Percentiles rank a stretch among this genome's conserved stretches.
These are phyloP conservation scores for Lordiphosa andalusiaca DNA, from an alignment of 2,888 invertebrate genomes.

Conservation along the genomic window DNA sequence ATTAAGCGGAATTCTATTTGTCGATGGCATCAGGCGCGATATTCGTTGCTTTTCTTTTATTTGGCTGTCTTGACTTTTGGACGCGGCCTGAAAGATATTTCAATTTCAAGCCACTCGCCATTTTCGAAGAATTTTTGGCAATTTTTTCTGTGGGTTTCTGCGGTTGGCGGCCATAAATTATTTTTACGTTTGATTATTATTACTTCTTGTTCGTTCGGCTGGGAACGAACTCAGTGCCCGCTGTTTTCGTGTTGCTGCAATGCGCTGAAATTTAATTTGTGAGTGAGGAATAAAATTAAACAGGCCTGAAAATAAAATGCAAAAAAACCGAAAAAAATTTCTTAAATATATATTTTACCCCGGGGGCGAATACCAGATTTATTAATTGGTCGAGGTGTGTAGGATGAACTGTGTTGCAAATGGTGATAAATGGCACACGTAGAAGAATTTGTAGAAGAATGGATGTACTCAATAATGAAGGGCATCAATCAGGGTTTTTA, in stretches of 20 bases:
- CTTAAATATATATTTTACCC: constrained; percentile 4
- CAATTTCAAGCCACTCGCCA: constrained; percentile 68
- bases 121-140: constrained; percentile 52
- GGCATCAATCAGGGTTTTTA: constrained; percentile 12
- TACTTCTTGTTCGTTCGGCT: constrained; percentile 52
- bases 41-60: constrained; percentile 21
- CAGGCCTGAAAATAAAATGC: constrained; percentile 44
- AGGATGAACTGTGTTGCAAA: background rate
- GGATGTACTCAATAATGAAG: no score
- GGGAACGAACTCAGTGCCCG: constrained; percentile 18
- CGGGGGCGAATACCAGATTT: constrained; percentile 17
- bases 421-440: no score
- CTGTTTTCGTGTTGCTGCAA: constrained; percentile 50
- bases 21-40: constrained; percentile 62
- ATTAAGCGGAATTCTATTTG: constrained; percentile 74
- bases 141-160: constrained; percentile 40
- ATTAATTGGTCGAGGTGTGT: constrained; percentile 26
- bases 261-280: constrained; percentile 43
- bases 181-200: constrained; percentile 72
- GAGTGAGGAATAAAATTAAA: constrained; percentile 68
- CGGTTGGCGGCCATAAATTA: constrained; percentile 68
- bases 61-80: constrained; percentile 42
- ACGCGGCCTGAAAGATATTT: constrained; percentile 70
- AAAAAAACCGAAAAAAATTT: constrained; percentile 25
- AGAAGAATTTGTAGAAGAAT: no score